Evolutionary conservation across 1,140 invertebrate genomes (phyloP).

Genomic region (Aphelenchoides avenae): DNA sequence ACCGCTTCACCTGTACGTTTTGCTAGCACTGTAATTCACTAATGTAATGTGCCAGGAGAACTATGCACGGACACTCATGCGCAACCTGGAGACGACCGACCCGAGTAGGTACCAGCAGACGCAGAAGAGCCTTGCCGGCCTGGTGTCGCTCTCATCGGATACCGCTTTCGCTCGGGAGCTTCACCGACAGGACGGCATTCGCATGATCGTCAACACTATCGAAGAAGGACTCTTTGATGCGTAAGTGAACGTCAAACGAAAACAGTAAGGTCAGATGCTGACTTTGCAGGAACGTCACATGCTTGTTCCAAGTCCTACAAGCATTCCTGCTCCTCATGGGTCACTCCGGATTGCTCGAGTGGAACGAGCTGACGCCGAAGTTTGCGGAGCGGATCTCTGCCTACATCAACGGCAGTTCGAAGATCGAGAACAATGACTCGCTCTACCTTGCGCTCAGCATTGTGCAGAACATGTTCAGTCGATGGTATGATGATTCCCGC

Average conservation of each 20-base stretch:
- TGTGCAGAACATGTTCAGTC: constrained; percentile 27
- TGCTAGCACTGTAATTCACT: background rate
- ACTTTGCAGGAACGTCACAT: constrained; percentile 9
- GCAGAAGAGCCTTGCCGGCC: no score
- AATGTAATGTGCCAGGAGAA: constrained; percentile 22
- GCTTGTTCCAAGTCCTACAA: constrained; percentile 19
- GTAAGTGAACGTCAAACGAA: constrained; percentile 19
- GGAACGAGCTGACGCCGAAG: constrained; percentile 25
- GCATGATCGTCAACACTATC: constrained; percentile 20
- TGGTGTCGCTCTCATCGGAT: constrained; percentile 28
- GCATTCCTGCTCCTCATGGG: constrained; percentile 24
- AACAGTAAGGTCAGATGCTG: background rate
- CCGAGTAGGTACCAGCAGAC: constrained; percentile 6
- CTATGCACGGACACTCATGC: constrained; percentile 15
- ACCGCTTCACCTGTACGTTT: constrained; percentile 40
- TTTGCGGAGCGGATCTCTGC: constrained; percentile 34
- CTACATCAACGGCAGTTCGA: constrained; percentile 39
- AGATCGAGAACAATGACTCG: constrained; percentile 42
- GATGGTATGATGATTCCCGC: no score
- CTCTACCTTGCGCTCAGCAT: constrained; percentile 36
- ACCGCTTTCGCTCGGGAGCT: constrained; percentile 31
- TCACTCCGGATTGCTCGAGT: constrained; percentile 22
- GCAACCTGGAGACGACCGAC: constrained; percentile 11
- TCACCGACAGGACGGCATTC: constrained; percentile 16
- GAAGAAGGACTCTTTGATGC: constrained; percentile 25